Evolutionary conservation across 2,113 vertebrate genomes (phyloP).

Genomic region (Bufo gargarizans): DNA sequence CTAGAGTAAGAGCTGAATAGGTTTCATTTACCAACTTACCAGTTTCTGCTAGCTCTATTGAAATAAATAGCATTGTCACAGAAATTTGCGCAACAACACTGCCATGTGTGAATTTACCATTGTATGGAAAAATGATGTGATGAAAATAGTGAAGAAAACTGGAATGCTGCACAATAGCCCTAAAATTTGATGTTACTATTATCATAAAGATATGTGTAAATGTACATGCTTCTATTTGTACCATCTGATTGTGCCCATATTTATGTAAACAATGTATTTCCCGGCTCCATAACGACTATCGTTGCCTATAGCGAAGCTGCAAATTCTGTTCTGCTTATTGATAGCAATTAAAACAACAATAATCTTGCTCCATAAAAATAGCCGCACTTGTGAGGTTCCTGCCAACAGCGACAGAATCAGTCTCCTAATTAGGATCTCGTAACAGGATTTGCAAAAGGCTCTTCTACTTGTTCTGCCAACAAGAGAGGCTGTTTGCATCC

Average conservation of each 20-base stretch:
- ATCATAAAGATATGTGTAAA: conserved; percentile 15
- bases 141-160: not conserved
- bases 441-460: conserved; percentile 54
- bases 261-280: conserved; percentile 27
- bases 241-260: conserved; percentile 12
- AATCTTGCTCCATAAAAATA: conserved; percentile 56
- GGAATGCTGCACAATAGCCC: not conserved
- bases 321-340: conserved; percentile 56
- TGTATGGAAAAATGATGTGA: not conserved
- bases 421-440: conserved; percentile 56
- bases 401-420: conserved; percentile 55
- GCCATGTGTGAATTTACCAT: too few species aligned
- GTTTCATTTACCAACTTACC: too few species aligned
- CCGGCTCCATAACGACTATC: conserved; percentile 25
- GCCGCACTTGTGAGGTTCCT: conserved; percentile 43
- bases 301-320: conserved; percentile 39
- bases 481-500: conserved; percentile 52
- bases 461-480: conserved; percentile 51
- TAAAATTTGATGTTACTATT: not conserved
- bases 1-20: too few species aligned
- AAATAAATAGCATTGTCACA: too few species aligned
- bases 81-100: too few species aligned
- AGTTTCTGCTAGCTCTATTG: too few species aligned
- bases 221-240: conserved; percentile 5
- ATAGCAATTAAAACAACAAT: conserved; percentile 58